Evolutionary conservation across 2,797 vertebrate genomes (phyloP).

Genomic region (Phoebastria nigripes): DNA sequence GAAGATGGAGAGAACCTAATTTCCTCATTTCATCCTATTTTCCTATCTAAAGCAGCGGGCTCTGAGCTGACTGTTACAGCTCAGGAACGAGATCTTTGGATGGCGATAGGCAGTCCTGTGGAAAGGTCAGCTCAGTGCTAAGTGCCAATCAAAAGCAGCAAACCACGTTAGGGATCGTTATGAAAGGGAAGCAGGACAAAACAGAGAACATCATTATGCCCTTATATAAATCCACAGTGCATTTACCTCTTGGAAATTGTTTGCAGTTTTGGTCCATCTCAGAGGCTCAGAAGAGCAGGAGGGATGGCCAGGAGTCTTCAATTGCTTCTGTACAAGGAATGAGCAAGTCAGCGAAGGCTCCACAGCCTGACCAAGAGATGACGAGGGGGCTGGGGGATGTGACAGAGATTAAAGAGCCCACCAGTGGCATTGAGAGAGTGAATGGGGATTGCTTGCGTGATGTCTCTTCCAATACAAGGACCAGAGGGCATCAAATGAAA

Average conservation of each 20-base stretch:
- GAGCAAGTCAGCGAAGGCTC: background rate
- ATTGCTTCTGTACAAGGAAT: accelerated
- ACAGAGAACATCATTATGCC: background rate
- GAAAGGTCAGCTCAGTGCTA: background rate
- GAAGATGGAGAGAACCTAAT: background rate
- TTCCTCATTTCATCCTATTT: background rate
- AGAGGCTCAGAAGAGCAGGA: background rate
- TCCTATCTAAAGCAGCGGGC: background rate
- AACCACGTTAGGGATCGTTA: background rate
- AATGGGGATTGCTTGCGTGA: background rate
- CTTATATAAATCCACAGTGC: background rate
- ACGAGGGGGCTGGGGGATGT: background rate
- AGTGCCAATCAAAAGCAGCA: constrained; percentile 22
- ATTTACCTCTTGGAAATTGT: background rate
- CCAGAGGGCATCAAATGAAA: background rate
- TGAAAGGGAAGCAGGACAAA: background rate
- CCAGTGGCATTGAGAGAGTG: background rate
- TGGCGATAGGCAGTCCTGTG: background rate
- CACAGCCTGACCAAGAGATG: background rate
- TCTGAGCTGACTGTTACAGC: background rate
- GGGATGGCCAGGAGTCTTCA: no score
- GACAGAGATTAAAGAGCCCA: background rate
- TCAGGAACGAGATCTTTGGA: background rate
- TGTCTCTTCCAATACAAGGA: background rate
- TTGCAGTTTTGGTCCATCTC: background rate